phyloP scores from a whole-genome alignment of 35 echinoderm and acorn worm species.

The Patiria miniata region DNA sequence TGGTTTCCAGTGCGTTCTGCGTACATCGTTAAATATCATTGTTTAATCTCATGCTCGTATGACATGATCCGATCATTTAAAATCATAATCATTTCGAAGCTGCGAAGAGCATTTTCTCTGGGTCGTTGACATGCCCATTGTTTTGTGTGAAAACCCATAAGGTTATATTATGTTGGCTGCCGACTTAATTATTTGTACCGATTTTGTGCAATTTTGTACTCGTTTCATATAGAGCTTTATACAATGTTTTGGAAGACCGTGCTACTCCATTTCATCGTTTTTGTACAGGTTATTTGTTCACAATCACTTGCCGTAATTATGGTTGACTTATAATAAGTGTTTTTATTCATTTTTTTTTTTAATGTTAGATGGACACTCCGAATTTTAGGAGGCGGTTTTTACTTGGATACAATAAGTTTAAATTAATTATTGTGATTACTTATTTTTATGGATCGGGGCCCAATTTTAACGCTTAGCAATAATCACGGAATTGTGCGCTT shows the following conservation, averaged over 20 bases:
- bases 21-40: too few species aligned
- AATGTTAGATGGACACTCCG: background rate
- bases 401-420: background rate
- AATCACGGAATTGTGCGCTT: too few species aligned
- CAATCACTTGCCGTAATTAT: background rate
- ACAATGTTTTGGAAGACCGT: background rate
- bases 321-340: background rate
- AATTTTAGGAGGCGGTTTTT: background rate
- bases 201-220: slow-evolving; percentile 26
- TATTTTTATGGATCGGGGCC: too few species aligned
- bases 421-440: too few species aligned
- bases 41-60: too few species aligned
- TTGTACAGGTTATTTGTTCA: background rate
- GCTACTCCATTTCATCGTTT: background rate
- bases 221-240: background rate
- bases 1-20: too few species aligned
- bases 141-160: too few species aligned
- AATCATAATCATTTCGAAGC: too few species aligned
- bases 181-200: background rate
- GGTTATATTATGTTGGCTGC: background rate
- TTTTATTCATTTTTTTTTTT: background rate
- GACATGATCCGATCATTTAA: too few species aligned
- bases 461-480: too few species aligned
- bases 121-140: too few species aligned
- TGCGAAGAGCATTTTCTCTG: too few species aligned